Evolutionary conservation across 2,113 vertebrate species (phyloP).

Genomic region (Chinchilla lanigera): DNA sequence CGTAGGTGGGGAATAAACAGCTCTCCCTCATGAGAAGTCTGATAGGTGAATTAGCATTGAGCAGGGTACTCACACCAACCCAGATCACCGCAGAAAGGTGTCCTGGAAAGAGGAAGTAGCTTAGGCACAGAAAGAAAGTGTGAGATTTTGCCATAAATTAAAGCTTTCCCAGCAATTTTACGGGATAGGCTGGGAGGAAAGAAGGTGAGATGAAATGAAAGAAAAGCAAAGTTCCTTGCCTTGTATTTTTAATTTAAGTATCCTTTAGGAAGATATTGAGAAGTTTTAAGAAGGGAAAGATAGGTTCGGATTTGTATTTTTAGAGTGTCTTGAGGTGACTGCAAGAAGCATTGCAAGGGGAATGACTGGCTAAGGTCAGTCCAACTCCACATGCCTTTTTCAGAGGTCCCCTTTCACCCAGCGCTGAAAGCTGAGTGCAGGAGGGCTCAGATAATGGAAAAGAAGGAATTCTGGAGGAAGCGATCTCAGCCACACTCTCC

Average conservation of each 20-base stretch:
- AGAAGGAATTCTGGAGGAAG: neutral
- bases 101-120: neutral
- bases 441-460: neutral
- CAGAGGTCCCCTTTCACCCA: neutral
- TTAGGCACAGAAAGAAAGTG: neutral
- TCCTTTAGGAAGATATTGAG: neutral
- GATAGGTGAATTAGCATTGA: neutral
- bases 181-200: too few species aligned
- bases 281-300: neutral
- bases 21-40: neutral
- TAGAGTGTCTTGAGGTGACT: neutral
- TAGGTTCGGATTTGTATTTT: neutral
- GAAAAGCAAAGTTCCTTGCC: neutral
- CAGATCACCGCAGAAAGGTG: neutral
- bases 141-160: neutral
- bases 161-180: neutral
- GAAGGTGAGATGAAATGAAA: neutral
- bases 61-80: too few species aligned
- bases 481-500: neutral
- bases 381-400: neutral
- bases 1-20: neutral
- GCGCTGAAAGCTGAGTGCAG: neutral
- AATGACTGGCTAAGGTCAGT: neutral
- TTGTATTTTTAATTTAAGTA: neutral
- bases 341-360: neutral